Evolutionary conservation across 1,140 invertebrate species (phyloP).

Genomic region (Protaetia brevitarsis): DNA sequence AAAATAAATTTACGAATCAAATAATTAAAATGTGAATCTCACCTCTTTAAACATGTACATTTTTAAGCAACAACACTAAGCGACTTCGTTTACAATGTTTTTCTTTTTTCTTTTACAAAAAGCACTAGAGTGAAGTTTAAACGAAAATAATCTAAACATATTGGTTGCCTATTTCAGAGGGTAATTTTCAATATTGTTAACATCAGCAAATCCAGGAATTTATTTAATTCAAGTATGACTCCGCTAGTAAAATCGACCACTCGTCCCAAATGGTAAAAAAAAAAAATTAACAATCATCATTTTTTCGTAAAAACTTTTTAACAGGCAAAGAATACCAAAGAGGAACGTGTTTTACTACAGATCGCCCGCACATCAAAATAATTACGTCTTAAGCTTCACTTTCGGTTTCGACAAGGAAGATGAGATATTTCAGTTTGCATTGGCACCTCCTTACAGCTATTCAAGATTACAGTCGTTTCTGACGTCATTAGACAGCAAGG

Average conservation of each 20-base stretch:
- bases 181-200: constrained; percentile 98
- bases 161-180: constrained; percentile 60
- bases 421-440: constrained; percentile 89
- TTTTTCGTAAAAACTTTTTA: constrained; percentile 28
- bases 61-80: neutral
- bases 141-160: neutral
- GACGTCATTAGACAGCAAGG: constrained; percentile 66
- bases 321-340: constrained; percentile 79
- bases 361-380: constrained; percentile 83
- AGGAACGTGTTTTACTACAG: constrained; percentile 91
- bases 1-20: neutral
- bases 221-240: constrained; percentile 88
- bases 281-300: neutral
- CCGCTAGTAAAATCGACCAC: constrained; percentile 90
- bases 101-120: neutral
- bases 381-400: constrained; percentile 91
- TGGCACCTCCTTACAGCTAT: constrained; percentile 93
- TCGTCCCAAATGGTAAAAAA: constrained; percentile 80
- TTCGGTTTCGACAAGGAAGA: constrained; percentile 94
- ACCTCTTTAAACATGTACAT: neutral
- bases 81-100: neutral
- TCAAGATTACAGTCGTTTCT: constrained; percentile 83
- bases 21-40: neutral
- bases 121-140: neutral
- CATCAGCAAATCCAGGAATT: constrained; percentile 85